Evolutionary conservation across 92 coral and sea anemone genomes (phyloP).

Genomic region (Bergia sp.): DNA sequence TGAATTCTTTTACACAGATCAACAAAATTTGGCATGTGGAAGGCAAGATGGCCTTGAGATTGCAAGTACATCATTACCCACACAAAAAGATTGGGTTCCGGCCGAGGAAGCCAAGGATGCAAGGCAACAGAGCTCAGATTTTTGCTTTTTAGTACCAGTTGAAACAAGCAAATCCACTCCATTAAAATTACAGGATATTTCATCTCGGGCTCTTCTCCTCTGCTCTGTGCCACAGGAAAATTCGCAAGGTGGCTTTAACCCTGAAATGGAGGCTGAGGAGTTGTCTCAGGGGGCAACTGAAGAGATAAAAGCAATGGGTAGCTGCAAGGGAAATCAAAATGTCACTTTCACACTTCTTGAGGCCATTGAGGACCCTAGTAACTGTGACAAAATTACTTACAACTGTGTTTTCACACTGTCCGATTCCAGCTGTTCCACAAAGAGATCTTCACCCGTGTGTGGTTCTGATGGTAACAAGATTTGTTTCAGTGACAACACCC

Average conservation of each 20-base stretch:
- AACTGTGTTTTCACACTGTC: neutral
- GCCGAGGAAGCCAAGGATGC: neutral
- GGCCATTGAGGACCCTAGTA: neutral
- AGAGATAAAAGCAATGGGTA: neutral
- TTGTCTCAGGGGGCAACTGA: neutral
- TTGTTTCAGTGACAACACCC: neutral
- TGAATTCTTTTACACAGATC: neutral
- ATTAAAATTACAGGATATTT: neutral
- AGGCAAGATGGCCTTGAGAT: neutral
- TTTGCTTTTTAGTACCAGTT: slow-evolving; percentile 9
- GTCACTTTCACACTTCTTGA: neutral
- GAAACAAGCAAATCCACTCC: neutral
- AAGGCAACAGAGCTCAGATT: neutral
- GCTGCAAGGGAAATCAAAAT: neutral
- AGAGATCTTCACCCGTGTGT: neutral
- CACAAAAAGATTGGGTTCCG: neutral
- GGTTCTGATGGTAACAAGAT: neutral
- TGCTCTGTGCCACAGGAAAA: neutral
- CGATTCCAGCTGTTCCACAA: neutral
- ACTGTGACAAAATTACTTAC: neutral
- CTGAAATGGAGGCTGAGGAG: neutral
- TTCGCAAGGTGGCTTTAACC: neutral
- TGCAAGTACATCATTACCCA: neutral
- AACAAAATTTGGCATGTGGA: neutral
- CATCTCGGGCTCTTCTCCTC: neutral